Conservation (phyloP, 2,888 invertebrate species). For the Conus canariensis region DNA sequence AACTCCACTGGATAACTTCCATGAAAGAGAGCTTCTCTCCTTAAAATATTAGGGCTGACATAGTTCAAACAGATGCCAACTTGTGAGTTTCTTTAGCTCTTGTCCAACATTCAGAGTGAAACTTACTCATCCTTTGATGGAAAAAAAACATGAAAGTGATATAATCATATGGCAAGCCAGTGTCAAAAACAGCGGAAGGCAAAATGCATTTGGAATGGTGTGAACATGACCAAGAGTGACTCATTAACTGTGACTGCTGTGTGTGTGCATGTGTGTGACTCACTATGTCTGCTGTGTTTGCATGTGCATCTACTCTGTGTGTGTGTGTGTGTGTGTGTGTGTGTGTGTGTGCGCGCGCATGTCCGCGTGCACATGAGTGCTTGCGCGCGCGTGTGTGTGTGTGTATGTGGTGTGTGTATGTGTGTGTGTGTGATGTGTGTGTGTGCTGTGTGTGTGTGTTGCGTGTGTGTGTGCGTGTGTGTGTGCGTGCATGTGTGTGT, state of each 20-base stretch:
- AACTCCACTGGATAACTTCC: too few relatives aligned
- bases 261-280: not conserved
- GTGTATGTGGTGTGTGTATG: not conserved
- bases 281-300: not conserved
- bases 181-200: not conserved
- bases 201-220: not conserved
- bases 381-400: not conserved
- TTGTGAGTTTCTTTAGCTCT: too few relatives aligned
- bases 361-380: not conserved
- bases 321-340: not conserved
- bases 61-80: too few relatives aligned
- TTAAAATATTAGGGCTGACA: too few relatives aligned
- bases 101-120: too few relatives aligned
- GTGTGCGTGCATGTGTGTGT: not conserved
- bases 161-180: not conserved
- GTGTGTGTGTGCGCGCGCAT: not conserved
- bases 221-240: not conserved
- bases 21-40: too few relatives aligned
- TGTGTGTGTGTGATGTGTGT: not conserved
- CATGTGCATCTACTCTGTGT: not conserved
- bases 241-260: not conserved
- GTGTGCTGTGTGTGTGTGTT: not conserved
- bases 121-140: too few relatives aligned
- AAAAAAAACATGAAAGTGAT: too few relatives aligned
- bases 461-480: not conserved